Conservation (phyloP, 1,140 invertebrate species). For the Drosophila jambulina region DNA sequence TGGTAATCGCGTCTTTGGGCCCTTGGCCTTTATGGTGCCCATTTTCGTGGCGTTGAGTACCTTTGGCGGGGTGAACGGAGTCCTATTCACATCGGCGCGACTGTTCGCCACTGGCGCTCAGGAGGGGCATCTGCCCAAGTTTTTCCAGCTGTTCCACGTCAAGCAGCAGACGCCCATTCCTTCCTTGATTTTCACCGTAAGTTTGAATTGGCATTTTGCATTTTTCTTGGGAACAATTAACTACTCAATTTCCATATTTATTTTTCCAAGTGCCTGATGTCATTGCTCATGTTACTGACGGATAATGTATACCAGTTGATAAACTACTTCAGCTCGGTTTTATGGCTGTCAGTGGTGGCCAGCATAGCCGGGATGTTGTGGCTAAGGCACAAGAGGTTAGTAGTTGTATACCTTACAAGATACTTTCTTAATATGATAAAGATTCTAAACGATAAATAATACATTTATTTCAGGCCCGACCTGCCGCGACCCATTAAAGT, state of each 20-base stretch:
- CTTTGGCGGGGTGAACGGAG: conserved; percentile 96
- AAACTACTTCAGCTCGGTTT: conserved; percentile 92
- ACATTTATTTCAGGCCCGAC: conserved; percentile 86
- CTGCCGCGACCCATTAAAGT: conserved; percentile 93
- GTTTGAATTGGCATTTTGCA: conserved; percentile 7
- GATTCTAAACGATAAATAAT: neutral
- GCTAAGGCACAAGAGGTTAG: conserved; percentile 88
- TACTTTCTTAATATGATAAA: no score
- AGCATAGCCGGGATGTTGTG: conserved; percentile 92
- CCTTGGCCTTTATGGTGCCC: conserved; percentile 92
- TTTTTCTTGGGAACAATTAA: neutral
- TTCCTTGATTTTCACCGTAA: conserved; percentile 91
- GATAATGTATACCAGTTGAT: conserved; percentile 91
- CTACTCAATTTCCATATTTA: neutral
- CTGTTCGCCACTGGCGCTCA: conserved; percentile 92
- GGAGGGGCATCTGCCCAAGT: conserved; percentile 92
- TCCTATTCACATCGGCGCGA: conserved; percentile 94
- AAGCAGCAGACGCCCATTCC: conserved; percentile 92
- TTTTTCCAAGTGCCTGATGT: conserved; percentile 88
- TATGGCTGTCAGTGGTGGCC: conserved; percentile 92
- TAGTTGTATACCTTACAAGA: neutral
- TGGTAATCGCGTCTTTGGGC: conserved; percentile 91
- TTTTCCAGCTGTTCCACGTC: conserved; percentile 92
- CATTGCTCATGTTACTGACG: conserved; percentile 90
- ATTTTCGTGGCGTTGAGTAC: conserved; percentile 94